Percentiles rank a stretch among this genome's conserved stretches.
phyloP scores from a whole-genome alignment of 2,888 invertebrate species.

The Phymatocera aterrima region DNA sequence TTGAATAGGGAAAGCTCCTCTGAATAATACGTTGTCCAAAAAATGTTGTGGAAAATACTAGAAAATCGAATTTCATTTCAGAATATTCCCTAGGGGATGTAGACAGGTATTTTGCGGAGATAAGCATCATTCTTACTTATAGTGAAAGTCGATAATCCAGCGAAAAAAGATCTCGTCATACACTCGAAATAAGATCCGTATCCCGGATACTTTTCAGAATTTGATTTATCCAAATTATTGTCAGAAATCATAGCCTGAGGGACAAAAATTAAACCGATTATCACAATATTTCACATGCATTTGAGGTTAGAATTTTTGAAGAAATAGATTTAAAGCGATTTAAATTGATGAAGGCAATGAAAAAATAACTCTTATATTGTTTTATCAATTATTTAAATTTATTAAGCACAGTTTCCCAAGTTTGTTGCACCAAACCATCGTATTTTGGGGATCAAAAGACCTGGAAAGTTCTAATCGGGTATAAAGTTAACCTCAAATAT shows the following conservation, averaged over 20 bases:
- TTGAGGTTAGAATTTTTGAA: background rate
- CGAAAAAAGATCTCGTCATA: slow-evolving; percentile 74
- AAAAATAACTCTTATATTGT: background rate
- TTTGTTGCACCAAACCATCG: background rate
- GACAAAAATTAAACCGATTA: background rate
- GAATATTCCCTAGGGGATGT: slow-evolving; percentile 22
- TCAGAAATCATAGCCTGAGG: slow-evolving; percentile 22
- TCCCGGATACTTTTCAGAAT: background rate
- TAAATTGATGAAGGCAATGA: background rate
- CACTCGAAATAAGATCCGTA: slow-evolving; percentile 68
- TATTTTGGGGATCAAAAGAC: background rate
- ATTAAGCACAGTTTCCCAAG: background rate
- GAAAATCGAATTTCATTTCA: slow-evolving; percentile 40
- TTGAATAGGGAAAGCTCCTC: slow-evolving; percentile 68
- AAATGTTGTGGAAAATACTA: slow-evolving; percentile 75
- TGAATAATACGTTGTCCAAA: slow-evolving; percentile 72
- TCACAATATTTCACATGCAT: background rate
- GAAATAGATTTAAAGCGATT: background rate
- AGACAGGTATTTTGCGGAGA: no score
- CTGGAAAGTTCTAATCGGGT: background rate
- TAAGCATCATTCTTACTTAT: slow-evolving; percentile 68
- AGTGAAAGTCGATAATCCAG: slow-evolving; percentile 74
- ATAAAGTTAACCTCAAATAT: background rate
- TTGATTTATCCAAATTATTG: background rate
- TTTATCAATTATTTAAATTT: background rate